phyloP scores from a whole-genome alignment of 2,113 vertebrate species.

The Climacteris rufus region DNA sequence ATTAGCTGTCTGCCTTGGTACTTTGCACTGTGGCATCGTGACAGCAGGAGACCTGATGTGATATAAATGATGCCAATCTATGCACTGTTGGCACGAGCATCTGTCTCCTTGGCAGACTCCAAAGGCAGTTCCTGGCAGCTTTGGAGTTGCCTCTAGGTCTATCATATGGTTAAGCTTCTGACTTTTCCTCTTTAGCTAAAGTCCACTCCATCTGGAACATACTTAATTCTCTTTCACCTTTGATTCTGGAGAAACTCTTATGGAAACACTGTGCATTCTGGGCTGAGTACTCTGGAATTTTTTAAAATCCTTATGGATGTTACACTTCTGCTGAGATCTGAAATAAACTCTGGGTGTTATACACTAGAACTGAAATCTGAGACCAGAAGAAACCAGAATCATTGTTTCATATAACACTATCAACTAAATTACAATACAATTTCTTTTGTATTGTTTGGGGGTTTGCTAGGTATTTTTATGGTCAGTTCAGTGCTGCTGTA shows the following conservation, averaged over 20 bases:
- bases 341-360: not conserved
- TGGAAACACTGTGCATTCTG: not conserved
- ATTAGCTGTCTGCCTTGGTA: constrained; percentile 9
- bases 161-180: constrained; percentile 56
- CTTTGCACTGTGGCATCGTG: not conserved
- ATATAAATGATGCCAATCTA: constrained; percentile 55
- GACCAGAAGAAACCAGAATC: not conserved
- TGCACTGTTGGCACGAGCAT: constrained; percentile 58
- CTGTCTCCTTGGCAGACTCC: constrained; percentile 65
- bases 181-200: constrained; percentile 54
- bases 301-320: not conserved
- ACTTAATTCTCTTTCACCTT: constrained; percentile 38
- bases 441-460: rapidly evolving
- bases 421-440: not conserved
- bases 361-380: not conserved
- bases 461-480: rapidly evolving
- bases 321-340: not conserved
- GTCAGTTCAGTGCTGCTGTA: not conserved
- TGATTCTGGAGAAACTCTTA: not conserved
- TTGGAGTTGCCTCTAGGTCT: constrained; percentile 54
- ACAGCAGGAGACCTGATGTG: constrained; percentile 53
- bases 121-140: constrained; percentile 56
- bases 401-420: not conserved
- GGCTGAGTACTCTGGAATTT: not conserved
- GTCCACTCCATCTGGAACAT: constrained; percentile 54